Conservation (phyloP, 2,113 vertebrate species). For the Manacus vitellinus region DNA sequence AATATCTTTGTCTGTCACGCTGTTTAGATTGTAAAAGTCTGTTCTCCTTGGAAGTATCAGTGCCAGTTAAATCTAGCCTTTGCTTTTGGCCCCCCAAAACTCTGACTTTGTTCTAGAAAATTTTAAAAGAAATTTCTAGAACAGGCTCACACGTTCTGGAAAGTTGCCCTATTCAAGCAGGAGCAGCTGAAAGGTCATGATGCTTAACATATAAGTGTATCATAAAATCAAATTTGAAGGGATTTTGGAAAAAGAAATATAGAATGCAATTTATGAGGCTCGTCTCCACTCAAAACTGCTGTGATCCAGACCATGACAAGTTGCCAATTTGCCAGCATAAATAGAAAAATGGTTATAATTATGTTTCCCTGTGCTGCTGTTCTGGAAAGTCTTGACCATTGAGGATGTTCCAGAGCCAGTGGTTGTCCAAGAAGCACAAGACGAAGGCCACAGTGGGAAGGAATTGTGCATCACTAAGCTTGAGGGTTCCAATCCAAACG, state of each 20-base stretch:
- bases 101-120: background rate
- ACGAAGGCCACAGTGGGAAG: constrained; percentile 15
- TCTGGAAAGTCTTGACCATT: constrained; percentile 68
- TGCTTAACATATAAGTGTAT: background rate
- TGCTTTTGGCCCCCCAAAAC: background rate
- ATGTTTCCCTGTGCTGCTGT: constrained; percentile 7
- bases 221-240: constrained; percentile 29
- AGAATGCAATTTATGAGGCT: constrained; percentile 25
- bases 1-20: background rate
- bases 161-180: background rate
- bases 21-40: background rate
- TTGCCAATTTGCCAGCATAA: constrained; percentile 66
- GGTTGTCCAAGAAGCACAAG: constrained; percentile 35
- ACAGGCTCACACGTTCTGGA: background rate
- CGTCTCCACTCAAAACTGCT: constrained; percentile 13
- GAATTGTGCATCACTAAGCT: constrained; percentile 15
- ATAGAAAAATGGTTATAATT: constrained; percentile 51
- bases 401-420: constrained; percentile 17
- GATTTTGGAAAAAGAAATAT: constrained; percentile 35
- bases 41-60: background rate
- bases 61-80: background rate
- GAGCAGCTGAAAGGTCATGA: background rate
- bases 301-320: constrained; percentile 56
- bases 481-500: background rate
- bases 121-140: constrained; percentile 25